Evolutionary conservation across 2,797 vertebrate genomes (phyloP).

Genomic region (Cyprinodon diabolis): DNA sequence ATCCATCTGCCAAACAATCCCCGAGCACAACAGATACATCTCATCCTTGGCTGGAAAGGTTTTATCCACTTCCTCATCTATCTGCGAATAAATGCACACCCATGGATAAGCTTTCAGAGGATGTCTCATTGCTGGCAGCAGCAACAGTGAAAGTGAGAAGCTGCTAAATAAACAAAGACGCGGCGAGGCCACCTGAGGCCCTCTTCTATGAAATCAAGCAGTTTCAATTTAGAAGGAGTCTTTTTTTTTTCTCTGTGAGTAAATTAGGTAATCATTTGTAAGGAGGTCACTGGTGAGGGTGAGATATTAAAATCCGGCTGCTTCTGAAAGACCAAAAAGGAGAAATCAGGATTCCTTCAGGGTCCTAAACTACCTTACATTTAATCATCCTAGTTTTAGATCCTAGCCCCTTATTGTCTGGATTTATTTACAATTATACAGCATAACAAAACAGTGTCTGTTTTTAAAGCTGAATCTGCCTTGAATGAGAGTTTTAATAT

Average conservation of each 20-base stretch:
- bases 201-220: constrained; percentile 56
- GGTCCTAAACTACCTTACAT: constrained; percentile 1
- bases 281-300: constrained; percentile 38
- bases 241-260: constrained; percentile 40
- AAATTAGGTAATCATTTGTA: constrained; percentile 60
- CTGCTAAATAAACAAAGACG: constrained; percentile 56
- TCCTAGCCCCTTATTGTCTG: not conserved
- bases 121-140: constrained; percentile 27
- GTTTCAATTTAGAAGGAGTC: constrained; percentile 57
- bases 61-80: constrained; percentile 32
- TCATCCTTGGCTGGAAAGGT: constrained; percentile 31
- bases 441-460: not conserved
- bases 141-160: constrained; percentile 49
- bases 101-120: constrained; percentile 42
- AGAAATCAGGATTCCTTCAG: constrained; percentile 1
- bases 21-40: constrained; percentile 37
- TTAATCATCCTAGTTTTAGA: not conserved
- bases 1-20: constrained; percentile 41
- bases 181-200: constrained; percentile 63
- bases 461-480: not conserved
- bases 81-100: constrained; percentile 37
- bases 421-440: not conserved
- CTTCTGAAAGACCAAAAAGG: constrained; percentile 30
- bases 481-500: not conserved
- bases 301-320: constrained; percentile 48